Conservation (phyloP, 2,888 invertebrate species). For the Neelides folsomi region DNA sequence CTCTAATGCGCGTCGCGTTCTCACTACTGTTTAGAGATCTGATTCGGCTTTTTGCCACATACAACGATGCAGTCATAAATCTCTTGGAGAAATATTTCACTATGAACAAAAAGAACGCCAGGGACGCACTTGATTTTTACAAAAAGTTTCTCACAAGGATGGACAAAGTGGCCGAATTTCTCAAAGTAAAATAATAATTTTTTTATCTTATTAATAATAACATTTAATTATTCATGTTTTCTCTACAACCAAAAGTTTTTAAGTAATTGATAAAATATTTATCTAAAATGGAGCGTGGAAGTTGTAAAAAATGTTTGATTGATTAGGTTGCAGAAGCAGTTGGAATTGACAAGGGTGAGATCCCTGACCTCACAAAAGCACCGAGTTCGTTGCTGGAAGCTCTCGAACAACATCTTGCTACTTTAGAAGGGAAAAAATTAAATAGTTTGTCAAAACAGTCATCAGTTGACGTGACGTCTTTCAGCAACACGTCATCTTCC, state of each 20-base stretch:
- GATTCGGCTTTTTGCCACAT: constrained; percentile 96
- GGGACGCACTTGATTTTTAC: constrained; percentile 94
- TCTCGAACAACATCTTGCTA: constrained; percentile 83
- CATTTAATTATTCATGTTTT: constrained; percentile 1
- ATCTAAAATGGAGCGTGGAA: no score
- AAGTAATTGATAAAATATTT: background rate
- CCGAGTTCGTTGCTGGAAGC: constrained; percentile 95
- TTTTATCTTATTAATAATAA: background rate
- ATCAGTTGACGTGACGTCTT: constrained; percentile 31
- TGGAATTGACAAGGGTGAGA: constrained; percentile 96
- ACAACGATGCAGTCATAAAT: constrained; percentile 99
- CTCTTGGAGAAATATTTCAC: constrained; percentile 98
- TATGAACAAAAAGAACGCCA: constrained; percentile 98
- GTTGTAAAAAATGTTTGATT: no score
- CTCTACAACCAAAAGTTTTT: background rate
- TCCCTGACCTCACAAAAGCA: constrained; percentile 94
- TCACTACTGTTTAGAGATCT: constrained; percentile 98
- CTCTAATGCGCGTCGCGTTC: constrained; percentile 97
- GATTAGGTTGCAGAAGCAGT: constrained; percentile 50
- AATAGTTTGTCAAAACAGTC: constrained; percentile 28
- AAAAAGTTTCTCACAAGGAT: constrained; percentile 96
- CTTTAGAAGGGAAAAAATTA: constrained; percentile 77
- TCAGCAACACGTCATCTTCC: constrained; percentile 29
- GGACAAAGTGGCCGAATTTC: constrained; percentile 95
- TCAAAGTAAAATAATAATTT: constrained; percentile 47